Conservation (phyloP, 2,113 vertebrate genomes). For the Spermophilus dauricus region DNA sequence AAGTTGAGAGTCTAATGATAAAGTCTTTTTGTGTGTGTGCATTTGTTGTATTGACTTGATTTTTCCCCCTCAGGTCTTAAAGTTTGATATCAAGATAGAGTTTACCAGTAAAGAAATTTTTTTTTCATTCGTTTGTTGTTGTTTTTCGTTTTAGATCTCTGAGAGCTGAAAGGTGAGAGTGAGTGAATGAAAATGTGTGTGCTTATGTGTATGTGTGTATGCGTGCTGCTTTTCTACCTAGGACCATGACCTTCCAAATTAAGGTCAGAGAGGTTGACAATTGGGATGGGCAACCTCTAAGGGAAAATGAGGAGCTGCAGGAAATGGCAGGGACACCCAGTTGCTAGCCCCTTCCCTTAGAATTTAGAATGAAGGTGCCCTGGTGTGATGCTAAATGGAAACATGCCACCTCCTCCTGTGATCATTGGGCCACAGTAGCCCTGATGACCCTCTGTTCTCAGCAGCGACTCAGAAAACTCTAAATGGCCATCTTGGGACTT, state of each 20-base stretch:
- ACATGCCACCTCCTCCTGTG: neutral
- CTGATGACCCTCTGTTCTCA: neutral
- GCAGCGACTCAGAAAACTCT: too few species aligned
- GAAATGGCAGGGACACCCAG: conserved; percentile 30
- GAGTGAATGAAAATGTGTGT: neutral
- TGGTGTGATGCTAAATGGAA: neutral
- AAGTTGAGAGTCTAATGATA: neutral
- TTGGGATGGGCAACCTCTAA: conserved; percentile 32
- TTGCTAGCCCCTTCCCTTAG: neutral
- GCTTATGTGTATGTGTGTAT: too few species aligned
- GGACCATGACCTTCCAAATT: neutral
- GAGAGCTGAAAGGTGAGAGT: neutral
- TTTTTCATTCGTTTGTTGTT: neutral
- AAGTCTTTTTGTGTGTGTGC: neutral
- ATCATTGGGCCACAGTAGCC: neutral
- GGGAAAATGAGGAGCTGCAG: conserved; percentile 22
- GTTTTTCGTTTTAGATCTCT: neutral
- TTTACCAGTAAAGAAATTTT: neutral
- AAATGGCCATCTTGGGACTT: neutral
- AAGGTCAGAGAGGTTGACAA: neutral
- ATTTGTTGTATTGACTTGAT: neutral
- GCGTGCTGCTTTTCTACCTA: neutral
- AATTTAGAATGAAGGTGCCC: neutral
- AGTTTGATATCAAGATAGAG: neutral
- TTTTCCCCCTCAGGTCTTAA: neutral